Conservation (phyloP, 2,888 invertebrate species). For the Galeopsomyia nigrocyanea region DNA sequence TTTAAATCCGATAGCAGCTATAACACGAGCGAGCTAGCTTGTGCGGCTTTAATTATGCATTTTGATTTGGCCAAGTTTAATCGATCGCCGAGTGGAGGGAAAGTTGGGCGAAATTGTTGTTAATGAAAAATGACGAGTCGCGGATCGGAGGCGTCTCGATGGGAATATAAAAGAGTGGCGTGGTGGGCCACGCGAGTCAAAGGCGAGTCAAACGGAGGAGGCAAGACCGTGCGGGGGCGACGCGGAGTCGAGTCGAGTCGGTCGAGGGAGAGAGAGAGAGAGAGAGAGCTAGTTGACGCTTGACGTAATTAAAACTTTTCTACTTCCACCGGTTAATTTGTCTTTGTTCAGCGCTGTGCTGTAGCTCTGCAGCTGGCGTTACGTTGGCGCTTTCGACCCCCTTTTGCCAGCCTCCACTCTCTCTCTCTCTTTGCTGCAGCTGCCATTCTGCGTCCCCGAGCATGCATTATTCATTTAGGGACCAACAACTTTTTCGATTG, state of each 20-base stretch:
- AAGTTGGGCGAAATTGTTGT: too few species aligned
- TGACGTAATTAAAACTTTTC: conserved; percentile 66
- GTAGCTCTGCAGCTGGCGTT: conserved; percentile 34
- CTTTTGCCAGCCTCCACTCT: conserved; percentile 36
- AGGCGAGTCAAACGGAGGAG: background rate
- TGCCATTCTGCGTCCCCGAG: conserved; percentile 36
- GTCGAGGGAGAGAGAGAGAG: conserved; percentile 6
- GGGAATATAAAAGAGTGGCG: conserved; percentile 27
- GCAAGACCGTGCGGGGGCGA: background rate
- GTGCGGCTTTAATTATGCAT: conserved; percentile 26
- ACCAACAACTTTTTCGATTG: conserved; percentile 34
- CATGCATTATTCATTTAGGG: conserved; percentile 47
- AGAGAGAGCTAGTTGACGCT: conserved; percentile 48
- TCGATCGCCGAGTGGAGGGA: background rate
- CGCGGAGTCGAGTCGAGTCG: background rate
- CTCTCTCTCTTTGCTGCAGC: conserved; percentile 22
- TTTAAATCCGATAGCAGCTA: conserved; percentile 52
- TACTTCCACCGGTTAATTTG: conserved; percentile 61
- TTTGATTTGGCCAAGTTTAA: background rate
- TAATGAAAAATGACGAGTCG: too few species aligned
- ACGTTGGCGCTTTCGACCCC: conserved; percentile 46
- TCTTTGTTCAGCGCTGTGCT: conserved; percentile 55
- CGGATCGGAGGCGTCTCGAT: background rate
- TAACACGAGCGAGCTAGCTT: background rate
- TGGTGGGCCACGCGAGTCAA: background rate